Evolutionary conservation across 2,113 vertebrate species (phyloP).

Genomic region (Alethe diademata): DNA sequence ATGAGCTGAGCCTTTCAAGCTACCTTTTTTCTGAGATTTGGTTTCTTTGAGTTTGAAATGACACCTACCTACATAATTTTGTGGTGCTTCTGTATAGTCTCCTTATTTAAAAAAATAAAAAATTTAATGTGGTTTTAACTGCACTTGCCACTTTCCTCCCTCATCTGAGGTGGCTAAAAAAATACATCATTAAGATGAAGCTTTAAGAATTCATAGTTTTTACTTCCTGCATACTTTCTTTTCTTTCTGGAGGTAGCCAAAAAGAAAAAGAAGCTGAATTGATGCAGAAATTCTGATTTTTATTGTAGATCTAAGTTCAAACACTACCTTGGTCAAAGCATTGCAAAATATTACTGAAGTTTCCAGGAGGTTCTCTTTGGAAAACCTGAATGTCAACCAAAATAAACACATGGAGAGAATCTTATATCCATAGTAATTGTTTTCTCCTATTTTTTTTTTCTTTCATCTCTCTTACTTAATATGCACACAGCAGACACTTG

Average conservation of each 20-base stretch:
- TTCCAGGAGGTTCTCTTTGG: background rate
- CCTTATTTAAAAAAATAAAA: background rate
- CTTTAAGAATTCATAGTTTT: background rate
- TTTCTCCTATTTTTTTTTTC: background rate
- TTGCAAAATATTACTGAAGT: background rate
- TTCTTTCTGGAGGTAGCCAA: background rate
- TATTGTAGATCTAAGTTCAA: background rate
- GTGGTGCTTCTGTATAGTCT: background rate
- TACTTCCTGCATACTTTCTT: background rate
- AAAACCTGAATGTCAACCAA: background rate
- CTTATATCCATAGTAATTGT: background rate
- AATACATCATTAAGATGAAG: background rate
- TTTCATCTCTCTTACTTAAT: background rate
- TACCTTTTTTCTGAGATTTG: background rate
- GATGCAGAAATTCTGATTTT: background rate
- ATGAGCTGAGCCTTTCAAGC: conserved; percentile 54
- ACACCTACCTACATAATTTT: background rate
- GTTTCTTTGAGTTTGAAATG: conserved; percentile 32
- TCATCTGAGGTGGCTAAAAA: background rate
- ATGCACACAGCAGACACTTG: background rate
- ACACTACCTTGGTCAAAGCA: background rate
- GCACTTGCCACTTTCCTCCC: background rate
- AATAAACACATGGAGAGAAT: background rate
- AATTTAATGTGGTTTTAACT: background rate
- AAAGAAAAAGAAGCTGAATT: background rate